A percentile compares a stretch with the other conserved stretches of the same genome.
phyloP scores from a whole-genome alignment of 2,888 invertebrate species.

The Alsophila aescularia region DNA sequence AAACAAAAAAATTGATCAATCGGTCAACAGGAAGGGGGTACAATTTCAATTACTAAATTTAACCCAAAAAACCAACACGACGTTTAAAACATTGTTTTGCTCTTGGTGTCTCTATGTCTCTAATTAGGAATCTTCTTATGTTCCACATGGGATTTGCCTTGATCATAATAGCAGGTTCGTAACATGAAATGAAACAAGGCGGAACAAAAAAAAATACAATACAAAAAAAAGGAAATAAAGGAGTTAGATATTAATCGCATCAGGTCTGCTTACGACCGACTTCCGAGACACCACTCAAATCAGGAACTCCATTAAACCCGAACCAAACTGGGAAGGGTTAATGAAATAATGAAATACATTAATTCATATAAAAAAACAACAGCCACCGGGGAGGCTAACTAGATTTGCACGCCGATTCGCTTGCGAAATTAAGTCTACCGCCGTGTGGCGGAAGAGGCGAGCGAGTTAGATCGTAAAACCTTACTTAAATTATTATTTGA shows the following conservation, averaged over 20 bases:
- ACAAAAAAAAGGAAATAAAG: conserved; percentile 25
- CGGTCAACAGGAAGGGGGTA: too few relatives aligned
- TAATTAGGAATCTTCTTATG: too few relatives aligned
- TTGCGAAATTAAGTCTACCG: conserved; percentile 46
- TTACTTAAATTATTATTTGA: too few relatives aligned
- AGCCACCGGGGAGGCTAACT: conserved; percentile 48
- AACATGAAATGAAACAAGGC: too few relatives aligned
- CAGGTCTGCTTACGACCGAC: conserved; percentile 4
- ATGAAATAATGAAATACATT: conserved; percentile 55
- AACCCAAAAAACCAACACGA: too few relatives aligned
- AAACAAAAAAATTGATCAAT: too few relatives aligned
- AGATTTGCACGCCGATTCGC: conserved; percentile 57
- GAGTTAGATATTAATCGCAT: conserved; percentile 24
- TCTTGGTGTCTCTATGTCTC: too few relatives aligned
- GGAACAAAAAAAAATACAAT: conserved; percentile 7
- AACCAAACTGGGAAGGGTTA: conserved; percentile 51
- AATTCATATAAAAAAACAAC: conserved; percentile 54
- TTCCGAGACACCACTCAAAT: conserved; percentile 16
- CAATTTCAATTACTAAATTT: too few relatives aligned
- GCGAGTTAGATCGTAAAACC: neutral
- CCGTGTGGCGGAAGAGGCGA: conserved; percentile 6
- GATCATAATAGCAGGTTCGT: too few relatives aligned
- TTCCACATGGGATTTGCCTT: too few relatives aligned
- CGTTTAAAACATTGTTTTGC: too few relatives aligned
- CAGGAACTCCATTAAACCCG: conserved; percentile 36